Evolutionary conservation across 2,888 invertebrate species (phyloP), one percentile per base, ranked within the genome.

Genomic region (Hetaerina titia): DNA sequence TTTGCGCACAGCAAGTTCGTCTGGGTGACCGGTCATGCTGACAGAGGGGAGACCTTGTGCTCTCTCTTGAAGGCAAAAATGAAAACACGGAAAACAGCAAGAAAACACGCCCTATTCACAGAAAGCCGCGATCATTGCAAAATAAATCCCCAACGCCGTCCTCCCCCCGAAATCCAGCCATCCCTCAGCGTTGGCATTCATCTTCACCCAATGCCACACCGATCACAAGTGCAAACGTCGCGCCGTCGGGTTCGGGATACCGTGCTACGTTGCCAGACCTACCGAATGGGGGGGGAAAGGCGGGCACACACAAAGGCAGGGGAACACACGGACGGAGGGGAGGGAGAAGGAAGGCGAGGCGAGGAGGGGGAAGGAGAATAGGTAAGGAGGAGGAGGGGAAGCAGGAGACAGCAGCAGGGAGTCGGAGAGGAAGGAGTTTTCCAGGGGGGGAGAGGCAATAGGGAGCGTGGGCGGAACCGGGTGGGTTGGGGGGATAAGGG

Each of bases 121-220:
- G 45, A 45, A 45, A 45, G 25, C 31, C 31, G 31, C 25, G 31
- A 31, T 31, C 31, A 81, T 81, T 15, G 81, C 15, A 2, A 81
- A 13, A 15, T 31, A 22, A 81, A 31, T 13, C 22, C 45, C 45
- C 45, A 45, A 45, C 45, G 45, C 45, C 45, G 45, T 45, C 45
- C 45, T 45, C 45, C 45, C 45, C 45, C 45, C 11, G 81, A 13
- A 15, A 31, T 81, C 25, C 25, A 31, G 81, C 81, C 8, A 90
- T 88, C 94, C 94, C 95, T 89, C 95, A 31, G 74, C 95, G 89
- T 90, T 95, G 95, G 94, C 94, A 57, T 87, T 95, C 90, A 94
- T 95, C 25, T 95, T 95, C 60, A 95, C 95, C 17, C 95, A 95
- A 81, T 95, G 95, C 58, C 94, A 95, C 92, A 95, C 95, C 64